Evolutionary conservation across 2,888 invertebrate genomes (phyloP), one percentile per base, ranked within the genome.

Genomic region (Leptinotarsa haldemani): DNA sequence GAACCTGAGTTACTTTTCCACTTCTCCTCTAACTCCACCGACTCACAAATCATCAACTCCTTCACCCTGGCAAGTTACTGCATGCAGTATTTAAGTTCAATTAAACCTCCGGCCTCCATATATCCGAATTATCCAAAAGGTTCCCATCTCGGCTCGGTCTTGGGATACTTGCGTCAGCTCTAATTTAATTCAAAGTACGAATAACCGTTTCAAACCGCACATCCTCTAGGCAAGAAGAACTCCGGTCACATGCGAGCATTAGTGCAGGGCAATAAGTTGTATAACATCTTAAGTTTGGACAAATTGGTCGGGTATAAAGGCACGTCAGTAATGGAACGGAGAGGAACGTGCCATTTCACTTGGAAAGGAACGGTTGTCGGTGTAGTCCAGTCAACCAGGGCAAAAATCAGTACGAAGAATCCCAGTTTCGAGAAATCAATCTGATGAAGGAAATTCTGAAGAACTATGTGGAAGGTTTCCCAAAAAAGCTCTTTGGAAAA

Each of bases 311-410:
- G 71, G 70, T 75, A 71, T 75, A 75, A 75, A 77, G 76, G 74
- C 72, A 70, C 65, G 67, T 65, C 74, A 61, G 77, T 77, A 77
- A 74, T 75, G 72, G 73, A 75, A 78, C 71, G 70, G 65, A 70
- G 74, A 64, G 66, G 70, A 74, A 76, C 78, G 74, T 77, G 80
- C 77, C 73, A 80, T 79, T 78, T 77, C 76, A 79, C 78, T 79
- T 75, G 74, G 75, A 74, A 79, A 80, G 76, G 64, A 71, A 74
- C 13, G 16, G 50, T 50, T 58, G 40, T 48, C 4, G 66, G 63
- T 25, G 18, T 56, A 65, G 70, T 70, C 46, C 61, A 15, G 58
- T 58, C 4, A 15, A 22, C 22, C 52, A 18, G 40, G 9, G 9
- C 9, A 40, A 40, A 40, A 40, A 12, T 40, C 9, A 40, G 40